A percentile compares a stretch with the other conserved stretches of the same genome.
These are phyloP conservation scores for Anguilla obscura DNA, from an alignment of 2,797 vertebrate genomes.

Conservation along the genomic window DNA sequence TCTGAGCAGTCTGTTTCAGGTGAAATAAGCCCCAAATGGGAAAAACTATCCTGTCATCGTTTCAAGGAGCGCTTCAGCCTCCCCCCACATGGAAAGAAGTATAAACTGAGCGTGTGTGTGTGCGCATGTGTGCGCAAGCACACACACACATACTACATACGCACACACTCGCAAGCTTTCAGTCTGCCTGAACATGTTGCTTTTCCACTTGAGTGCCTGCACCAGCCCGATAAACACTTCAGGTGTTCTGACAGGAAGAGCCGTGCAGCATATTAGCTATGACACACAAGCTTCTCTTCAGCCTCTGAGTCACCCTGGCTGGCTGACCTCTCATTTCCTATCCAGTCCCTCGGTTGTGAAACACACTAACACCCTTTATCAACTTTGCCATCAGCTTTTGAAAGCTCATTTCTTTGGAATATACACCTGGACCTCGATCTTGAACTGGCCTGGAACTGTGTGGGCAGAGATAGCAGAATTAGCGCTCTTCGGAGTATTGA, in stretches of 20 bases:
- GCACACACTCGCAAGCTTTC: background rate
- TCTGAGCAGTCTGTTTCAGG: background rate
- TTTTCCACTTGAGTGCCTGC: constrained; percentile 8
- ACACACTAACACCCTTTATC: background rate
- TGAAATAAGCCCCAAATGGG: constrained; percentile 2
- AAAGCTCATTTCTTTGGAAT: background rate
- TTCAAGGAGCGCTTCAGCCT: background rate
- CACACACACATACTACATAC: background rate
- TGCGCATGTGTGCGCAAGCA: background rate
- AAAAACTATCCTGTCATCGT: background rate
- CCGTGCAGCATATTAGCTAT: constrained; percentile 33
- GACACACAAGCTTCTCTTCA: constrained; percentile 8
- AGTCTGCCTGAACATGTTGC: background rate
- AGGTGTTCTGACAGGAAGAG: constrained; percentile 36
- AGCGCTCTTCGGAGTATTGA: background rate
- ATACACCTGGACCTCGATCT: background rate
- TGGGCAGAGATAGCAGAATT: background rate
- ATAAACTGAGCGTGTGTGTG: background rate
- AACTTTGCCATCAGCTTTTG: background rate
- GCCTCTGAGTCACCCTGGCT: background rate
- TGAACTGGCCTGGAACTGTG: background rate
- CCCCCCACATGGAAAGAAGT: background rate
- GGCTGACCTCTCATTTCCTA: background rate
- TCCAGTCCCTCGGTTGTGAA: background rate
- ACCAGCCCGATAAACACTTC: constrained; percentile 44